These are phyloP conservation scores for Polydrusus pterygomalis DNA, from an alignment of 2,888 invertebrate species.

Conservation along the genomic window DNA sequence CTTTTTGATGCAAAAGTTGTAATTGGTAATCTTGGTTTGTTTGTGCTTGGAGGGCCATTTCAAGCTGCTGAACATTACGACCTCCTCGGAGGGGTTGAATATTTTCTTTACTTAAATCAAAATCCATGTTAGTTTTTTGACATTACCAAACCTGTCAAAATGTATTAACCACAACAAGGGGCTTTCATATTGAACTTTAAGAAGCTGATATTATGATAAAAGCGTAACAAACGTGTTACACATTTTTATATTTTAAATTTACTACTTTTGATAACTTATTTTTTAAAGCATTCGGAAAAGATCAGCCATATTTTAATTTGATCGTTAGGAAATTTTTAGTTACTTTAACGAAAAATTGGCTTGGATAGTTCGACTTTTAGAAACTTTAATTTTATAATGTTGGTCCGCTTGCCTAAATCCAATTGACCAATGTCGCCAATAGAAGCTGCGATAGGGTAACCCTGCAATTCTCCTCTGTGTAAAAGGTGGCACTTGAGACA, in stretches of 20 bases:
- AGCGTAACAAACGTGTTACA: neutral
- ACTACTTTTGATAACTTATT: conserved; percentile 1
- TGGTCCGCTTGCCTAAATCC: neutral
- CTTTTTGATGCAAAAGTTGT: conserved; percentile 80
- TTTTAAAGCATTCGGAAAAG: neutral
- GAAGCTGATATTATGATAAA: neutral
- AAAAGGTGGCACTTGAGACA: too few species aligned
- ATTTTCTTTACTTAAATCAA: conserved; percentile 92
- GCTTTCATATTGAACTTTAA: conserved; percentile 4
- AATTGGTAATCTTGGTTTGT: conserved; percentile 81
- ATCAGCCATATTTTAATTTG: conserved; percentile 12
- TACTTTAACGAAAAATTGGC: conserved; percentile 25
- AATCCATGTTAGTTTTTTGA: conserved; percentile 75
- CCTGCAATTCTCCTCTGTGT: too few species aligned
- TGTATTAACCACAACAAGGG: conserved; percentile 25
- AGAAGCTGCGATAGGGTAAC: neutral
- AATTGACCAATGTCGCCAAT: conserved; percentile 18
- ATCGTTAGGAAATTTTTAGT: conserved; percentile 28
- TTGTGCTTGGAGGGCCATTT: conserved; percentile 86
- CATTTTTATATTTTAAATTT: neutral
- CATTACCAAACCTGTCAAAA: conserved; percentile 41
- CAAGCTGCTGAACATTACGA: conserved; percentile 85
- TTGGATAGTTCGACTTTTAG: conserved; percentile 6
- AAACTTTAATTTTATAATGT: conserved; percentile 1
- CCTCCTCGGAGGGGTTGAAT: conserved; percentile 94